Base-by-base conservation (phyloP, 2,113 vertebrate genomes). In the Eublepharis macularius region DNA sequence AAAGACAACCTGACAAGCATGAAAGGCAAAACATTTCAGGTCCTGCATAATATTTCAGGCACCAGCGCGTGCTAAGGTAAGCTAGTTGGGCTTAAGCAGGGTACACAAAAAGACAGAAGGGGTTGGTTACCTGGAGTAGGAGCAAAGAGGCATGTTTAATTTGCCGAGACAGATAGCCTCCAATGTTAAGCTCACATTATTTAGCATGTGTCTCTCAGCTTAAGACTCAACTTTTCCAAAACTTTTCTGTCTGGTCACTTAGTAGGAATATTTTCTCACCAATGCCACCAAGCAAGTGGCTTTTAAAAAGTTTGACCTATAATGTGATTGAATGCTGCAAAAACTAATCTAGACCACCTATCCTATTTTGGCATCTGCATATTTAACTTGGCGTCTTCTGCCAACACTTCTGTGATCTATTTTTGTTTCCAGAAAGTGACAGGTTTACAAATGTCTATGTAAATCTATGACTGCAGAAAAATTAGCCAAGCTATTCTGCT, bases 391-490 rank as follows among this genome's bases (percentile, higher is more conserved):
- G 32, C 68, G 4, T 43, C 29, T 43, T 78, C 29, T 54, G 47
- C 65, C 75, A 84, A n/a, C 41, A 77, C 26, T 70, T 41, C 69
- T 74, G 29, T 74, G 51, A 34, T 51, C 66, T 69, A 70, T 69
- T 69, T 84, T 84, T 79, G 49, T 72, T 78, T 85, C 57, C 29
- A 57, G 65, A 66, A 65, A 76, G 73, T 83, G 41, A 63, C 12
- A 78, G 65, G 63, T 47, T 78, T 78, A 36, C 8, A 36, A 49
- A 77, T 68, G n/a, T 77, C 49, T 85, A 69, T 72, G 76, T 85
- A 70, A 51, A 68, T 54, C 74, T 84, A 76, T 78, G 76, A 72
- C 17, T 57, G 65, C 65, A 78, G 75, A 74, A 80, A 86, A 86
- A 69, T 65, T 73, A 49, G 68, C 41, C 77, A 86, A 47, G 9